Conservation (phyloP, 2,113 vertebrate species). For the Hiodon alosoides region DNA sequence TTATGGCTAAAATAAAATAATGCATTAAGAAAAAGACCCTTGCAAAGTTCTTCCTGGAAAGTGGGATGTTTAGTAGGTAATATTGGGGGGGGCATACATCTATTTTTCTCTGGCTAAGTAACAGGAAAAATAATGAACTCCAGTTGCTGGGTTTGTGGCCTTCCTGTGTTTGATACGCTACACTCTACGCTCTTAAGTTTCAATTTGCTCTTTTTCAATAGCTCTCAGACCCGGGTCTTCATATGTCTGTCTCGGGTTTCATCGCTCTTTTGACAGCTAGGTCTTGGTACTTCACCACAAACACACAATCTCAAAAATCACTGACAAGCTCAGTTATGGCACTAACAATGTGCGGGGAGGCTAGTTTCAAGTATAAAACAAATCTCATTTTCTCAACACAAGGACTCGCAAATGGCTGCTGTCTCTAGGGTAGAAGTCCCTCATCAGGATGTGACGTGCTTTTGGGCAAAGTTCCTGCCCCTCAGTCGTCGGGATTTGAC, state of each 20-base stretch:
- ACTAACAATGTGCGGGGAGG: background rate
- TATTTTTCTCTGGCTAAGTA: conserved; percentile 47
- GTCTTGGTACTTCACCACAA: conserved; percentile 6
- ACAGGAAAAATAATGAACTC: conserved; percentile 39
- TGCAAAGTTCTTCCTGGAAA: conserved; percentile 56
- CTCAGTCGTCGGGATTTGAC: background rate
- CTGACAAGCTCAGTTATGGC: background rate
- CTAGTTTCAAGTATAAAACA: background rate
- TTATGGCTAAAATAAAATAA: background rate
- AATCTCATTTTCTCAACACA: background rate
- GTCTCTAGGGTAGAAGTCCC: too few species aligned
- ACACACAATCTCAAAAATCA: background rate
- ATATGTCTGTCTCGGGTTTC: background rate
- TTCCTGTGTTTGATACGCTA: conserved; percentile 1
- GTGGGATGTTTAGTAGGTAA: conserved; percentile 1
- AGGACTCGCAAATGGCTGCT: too few species aligned
- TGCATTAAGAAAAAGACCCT: conserved; percentile 22
- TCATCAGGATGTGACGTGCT: too few species aligned
- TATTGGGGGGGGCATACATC: background rate
- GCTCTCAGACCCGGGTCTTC: conserved; percentile 12
- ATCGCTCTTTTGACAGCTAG: conserved; percentile 2
- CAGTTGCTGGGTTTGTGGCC: background rate
- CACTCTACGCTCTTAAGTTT: conserved; percentile 19
- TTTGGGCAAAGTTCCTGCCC: background rate
- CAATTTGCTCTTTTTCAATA: conserved; percentile 24